Evolutionary conservation across 2,888 invertebrate species (phyloP).

Genomic region (Fragum sueziense): DNA sequence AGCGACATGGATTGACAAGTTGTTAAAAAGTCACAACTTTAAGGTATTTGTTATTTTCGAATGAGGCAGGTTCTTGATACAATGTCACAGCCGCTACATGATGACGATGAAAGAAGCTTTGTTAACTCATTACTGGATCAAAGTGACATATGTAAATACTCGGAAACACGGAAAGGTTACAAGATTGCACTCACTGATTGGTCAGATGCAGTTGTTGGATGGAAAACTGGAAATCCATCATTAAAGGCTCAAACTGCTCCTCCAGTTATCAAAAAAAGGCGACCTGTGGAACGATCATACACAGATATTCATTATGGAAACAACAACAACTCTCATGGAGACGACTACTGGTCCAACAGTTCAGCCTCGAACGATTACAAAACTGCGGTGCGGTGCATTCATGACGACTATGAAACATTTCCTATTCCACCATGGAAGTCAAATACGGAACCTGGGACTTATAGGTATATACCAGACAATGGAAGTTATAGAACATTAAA

Average conservation of each 20-base stretch:
- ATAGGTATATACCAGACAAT: constrained; percentile 75
- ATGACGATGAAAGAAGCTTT: constrained; percentile 55
- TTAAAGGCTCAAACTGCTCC: constrained; percentile 41
- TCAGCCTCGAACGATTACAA: constrained; percentile 42
- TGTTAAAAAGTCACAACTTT: too few species aligned
- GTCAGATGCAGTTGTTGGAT: constrained; percentile 69
- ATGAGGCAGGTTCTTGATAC: not conserved
- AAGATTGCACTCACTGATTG: constrained; percentile 59
- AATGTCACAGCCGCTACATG: constrained; percentile 47
- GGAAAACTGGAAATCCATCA: constrained; percentile 62
- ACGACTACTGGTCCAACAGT: constrained; percentile 56
- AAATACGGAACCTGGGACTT: constrained; percentile 76
- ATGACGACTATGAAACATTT: constrained; percentile 63
- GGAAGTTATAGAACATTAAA: constrained; percentile 74
- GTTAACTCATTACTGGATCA: constrained; percentile 51
- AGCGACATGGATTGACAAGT: too few species aligned
- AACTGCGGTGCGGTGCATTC: constrained; percentile 64
- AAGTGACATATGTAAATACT: constrained; percentile 58
- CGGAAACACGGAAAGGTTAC: constrained; percentile 43
- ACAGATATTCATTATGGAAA: constrained; percentile 51
- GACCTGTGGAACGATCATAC: constrained; percentile 48
- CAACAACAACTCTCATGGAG: constrained; percentile 28
- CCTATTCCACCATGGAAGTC: constrained; percentile 71
- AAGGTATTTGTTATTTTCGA: too few species aligned
- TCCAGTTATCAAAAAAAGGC: constrained; percentile 52